Conservation (phyloP, 1,140 invertebrate species). For the Zaprionus nigranus region DNA sequence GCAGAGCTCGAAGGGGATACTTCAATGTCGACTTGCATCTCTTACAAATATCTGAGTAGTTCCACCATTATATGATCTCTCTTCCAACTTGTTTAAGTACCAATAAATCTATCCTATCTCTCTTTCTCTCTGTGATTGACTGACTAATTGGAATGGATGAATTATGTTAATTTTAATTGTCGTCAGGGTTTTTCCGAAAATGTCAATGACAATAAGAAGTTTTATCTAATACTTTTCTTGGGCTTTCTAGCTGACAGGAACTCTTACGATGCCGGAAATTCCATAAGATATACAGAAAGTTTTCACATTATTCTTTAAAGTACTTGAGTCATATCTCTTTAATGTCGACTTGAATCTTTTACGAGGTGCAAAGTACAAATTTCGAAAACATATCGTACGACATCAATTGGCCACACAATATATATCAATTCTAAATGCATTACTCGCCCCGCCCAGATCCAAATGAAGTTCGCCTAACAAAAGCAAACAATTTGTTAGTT, state of each 20-base stretch:
- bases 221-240: background rate
- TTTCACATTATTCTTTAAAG: background rate
- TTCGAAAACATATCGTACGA: slow-evolving; percentile 27
- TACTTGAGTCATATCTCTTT: background rate
- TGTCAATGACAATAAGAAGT: background rate
- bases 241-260: background rate
- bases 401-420: slow-evolving; percentile 33
- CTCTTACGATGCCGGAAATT: background rate
- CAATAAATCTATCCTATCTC: background rate
- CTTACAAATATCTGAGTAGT: background rate
- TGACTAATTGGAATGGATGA: background rate
- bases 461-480: slow-evolving; percentile 34
- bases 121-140: background rate
- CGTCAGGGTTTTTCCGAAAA: background rate
- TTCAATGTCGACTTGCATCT: background rate
- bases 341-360: slow-evolving; percentile 34
- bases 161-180: background rate
- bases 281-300: background rate
- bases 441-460: slow-evolving; percentile 43
- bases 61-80: background rate
- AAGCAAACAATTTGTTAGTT: slow-evolving; percentile 69
- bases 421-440: slow-evolving; percentile 21
- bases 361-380: slow-evolving; percentile 70
- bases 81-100: background rate
- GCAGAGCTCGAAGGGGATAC: background rate